phyloP scores from a whole-genome alignment of 2,113 vertebrate genomes.

The Halcyon senegalensis region DNA sequence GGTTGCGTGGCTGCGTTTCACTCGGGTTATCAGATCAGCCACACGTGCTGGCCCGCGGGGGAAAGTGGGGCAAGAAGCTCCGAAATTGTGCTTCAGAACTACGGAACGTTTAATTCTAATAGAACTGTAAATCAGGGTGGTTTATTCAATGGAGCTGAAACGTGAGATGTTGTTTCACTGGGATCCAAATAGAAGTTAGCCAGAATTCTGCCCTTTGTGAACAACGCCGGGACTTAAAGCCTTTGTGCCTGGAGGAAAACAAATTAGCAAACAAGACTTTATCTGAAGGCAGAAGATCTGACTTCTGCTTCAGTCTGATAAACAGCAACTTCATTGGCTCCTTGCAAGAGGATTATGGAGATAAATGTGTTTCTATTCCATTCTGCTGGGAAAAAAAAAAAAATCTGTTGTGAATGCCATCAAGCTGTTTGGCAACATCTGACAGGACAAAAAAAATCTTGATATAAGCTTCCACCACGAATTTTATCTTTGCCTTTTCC shows the following conservation, averaged over 20 bases:
- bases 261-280: neutral
- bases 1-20: neutral
- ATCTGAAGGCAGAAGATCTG: neutral
- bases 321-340: neutral
- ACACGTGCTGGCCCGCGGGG: accelerated
- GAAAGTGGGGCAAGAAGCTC: neutral
- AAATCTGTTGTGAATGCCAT: neutral
- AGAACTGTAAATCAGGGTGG: neutral
- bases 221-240: neutral
- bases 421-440: neutral
- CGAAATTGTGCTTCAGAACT: neutral
- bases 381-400: neutral
- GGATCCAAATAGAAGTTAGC: neutral
- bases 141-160: neutral
- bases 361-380: neutral
- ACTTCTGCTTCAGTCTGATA: neutral
- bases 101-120: neutral
- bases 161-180: neutral
- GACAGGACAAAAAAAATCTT: neutral
- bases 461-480: neutral
- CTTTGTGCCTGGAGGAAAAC: neutral
- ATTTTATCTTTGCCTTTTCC: neutral
- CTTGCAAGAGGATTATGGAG: neutral
- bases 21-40: neutral
- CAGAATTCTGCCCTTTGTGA: neutral